Conservation (phyloP, 1,140 invertebrate genomes). For the Procambarus virginalis region DNA sequence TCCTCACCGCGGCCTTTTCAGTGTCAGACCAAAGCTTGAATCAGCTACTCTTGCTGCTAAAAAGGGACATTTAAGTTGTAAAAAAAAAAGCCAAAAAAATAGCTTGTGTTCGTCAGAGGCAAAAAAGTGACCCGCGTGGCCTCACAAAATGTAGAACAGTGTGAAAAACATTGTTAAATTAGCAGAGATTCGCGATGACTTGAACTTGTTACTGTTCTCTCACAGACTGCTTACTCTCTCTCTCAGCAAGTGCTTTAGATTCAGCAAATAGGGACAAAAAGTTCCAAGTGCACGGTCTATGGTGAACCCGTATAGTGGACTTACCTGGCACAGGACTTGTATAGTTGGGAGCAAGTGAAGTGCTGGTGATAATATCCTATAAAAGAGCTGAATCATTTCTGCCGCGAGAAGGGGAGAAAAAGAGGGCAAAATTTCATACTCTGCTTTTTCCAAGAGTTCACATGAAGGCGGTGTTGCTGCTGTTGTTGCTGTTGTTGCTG, state of each 20-base stretch:
- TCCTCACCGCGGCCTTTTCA: not conserved
- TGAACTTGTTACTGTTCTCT: conserved; percentile 12
- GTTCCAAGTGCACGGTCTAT: not conserved
- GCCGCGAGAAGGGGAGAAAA: conserved; percentile 11
- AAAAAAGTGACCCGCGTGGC: not conserved
- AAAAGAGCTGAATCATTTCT: conserved; percentile 29
- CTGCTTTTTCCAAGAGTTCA: conserved; percentile 9
- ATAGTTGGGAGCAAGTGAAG: conserved; percentile 8
- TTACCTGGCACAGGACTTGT: not conserved
- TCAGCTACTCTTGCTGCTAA: conserved; percentile 20
- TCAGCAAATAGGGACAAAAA: too few relatives aligned
- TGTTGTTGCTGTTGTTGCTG: too few relatives aligned
- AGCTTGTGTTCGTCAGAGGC: not conserved
- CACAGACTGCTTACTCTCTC: too few relatives aligned
- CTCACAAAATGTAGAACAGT: not conserved
- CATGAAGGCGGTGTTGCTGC: conserved; percentile 1
- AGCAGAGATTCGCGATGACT: conserved; percentile 9
- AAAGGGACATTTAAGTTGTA: not conserved
- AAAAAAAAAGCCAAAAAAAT: not conserved
- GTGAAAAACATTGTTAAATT: not conserved
- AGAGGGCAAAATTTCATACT: conserved; percentile 37
- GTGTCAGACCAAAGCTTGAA: not conserved
- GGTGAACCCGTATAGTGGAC: not conserved
- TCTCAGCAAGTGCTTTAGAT: too few relatives aligned
- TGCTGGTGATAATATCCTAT: conserved; percentile 28